phyloP scores from a whole-genome alignment of 2,888 invertebrate genomes.

The Drosophila setosimentum region DNA sequence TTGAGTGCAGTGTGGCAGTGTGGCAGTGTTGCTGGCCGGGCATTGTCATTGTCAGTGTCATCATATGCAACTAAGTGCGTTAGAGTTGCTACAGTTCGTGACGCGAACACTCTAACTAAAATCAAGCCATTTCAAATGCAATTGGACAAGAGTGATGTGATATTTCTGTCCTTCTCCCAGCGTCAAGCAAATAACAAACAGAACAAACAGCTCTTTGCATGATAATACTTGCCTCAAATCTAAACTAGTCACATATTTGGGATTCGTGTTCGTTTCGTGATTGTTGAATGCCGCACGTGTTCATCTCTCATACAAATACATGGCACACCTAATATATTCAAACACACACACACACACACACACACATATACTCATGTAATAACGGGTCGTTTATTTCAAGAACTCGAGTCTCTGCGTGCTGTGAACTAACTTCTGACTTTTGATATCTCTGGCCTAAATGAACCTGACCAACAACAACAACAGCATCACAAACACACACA shows the following conservation, averaged over 20 bases:
- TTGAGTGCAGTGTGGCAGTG: slow-evolving; percentile 23
- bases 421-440: slow-evolving; percentile 72
- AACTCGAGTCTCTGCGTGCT: slow-evolving; percentile 51
- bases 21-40: slow-evolving; percentile 45
- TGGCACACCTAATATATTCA: slow-evolving; percentile 30
- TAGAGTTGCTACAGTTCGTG: slow-evolving; percentile 1
- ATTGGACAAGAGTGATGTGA: background rate
- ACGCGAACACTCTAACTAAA: background rate
- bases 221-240: background rate
- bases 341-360: slow-evolving; percentile 1
- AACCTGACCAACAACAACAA: slow-evolving; percentile 60
- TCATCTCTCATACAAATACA: slow-evolving; percentile 7
- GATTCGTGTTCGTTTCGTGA: background rate
- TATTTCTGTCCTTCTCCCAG: background rate
- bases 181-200: background rate
- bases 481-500: slow-evolving; percentile 5
- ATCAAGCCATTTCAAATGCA: background rate
- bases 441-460: slow-evolving; percentile 76
- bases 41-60: slow-evolving; percentile 54
- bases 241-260: background rate
- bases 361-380: slow-evolving; percentile 46
- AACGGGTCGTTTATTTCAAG: slow-evolving; percentile 67
- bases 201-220: background rate
- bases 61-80: slow-evolving; percentile 30
- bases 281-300: background rate